Percentiles rank a stretch among this genome's conserved stretches.
These are phyloP conservation scores for Hucho hucho DNA, from an alignment of 2,113 vertebrate genomes.

Conservation along the genomic window DNA sequence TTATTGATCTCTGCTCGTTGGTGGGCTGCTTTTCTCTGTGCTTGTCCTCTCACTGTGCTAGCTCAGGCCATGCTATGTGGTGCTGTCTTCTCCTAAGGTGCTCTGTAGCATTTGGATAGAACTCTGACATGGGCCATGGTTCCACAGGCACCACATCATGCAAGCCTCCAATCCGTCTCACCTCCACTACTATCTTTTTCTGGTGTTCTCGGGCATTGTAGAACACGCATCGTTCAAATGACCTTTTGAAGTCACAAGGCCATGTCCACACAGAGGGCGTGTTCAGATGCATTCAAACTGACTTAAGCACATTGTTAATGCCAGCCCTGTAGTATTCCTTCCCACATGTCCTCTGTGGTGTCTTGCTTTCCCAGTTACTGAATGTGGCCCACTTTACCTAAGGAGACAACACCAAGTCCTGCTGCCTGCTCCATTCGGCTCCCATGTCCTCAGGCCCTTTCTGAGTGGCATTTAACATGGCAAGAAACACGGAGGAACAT, in stretches of 20 bases:
- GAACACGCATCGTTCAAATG: neutral
- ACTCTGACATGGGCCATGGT: neutral
- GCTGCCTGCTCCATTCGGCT: neutral
- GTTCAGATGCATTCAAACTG: constrained; percentile 1
- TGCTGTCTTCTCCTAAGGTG: neutral
- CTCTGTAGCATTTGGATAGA: neutral
- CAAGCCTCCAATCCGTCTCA: neutral
- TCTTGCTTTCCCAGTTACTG: neutral
- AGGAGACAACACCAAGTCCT: constrained; percentile 18
- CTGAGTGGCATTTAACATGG: constrained; percentile 32
- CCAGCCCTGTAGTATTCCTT: neutral
- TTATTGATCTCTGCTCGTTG: constrained; percentile 32
- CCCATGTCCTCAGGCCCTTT: constrained; percentile 28
- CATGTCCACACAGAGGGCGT: constrained; percentile 20
- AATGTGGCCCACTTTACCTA: constrained; percentile 21
- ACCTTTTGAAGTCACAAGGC: constrained; percentile 16
- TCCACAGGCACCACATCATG: constrained; percentile 1
- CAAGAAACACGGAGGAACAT: neutral
- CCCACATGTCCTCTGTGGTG: constrained; percentile 5
- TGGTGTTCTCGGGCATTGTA: constrained; percentile 5
- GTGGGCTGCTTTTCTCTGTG: constrained; percentile 4
- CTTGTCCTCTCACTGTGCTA: neutral
- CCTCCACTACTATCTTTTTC: constrained; percentile 20
- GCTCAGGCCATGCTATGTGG: neutral
- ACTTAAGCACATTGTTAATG: neutral